A percentile compares a stretch with the other conserved stretches of the same genome.
Conservation (phyloP, 2,797 vertebrate species). For the Merluccius polli region DNA sequence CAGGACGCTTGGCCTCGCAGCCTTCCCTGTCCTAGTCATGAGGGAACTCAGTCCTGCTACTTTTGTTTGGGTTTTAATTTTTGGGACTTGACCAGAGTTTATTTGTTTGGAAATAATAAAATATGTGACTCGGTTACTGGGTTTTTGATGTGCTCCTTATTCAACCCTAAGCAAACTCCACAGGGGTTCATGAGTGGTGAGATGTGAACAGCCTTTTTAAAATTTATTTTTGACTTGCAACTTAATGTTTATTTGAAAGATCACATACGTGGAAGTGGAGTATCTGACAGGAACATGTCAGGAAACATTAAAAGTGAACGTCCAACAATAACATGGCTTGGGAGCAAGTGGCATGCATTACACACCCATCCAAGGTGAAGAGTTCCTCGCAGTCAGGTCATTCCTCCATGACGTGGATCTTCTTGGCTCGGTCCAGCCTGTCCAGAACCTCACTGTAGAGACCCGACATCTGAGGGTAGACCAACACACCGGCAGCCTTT, state of each 20-base stretch:
- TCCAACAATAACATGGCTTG: slow-evolving; percentile 17
- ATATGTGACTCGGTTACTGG: slow-evolving; percentile 79
- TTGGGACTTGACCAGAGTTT: slow-evolving; percentile 81
- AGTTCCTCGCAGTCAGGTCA: slow-evolving; percentile 28
- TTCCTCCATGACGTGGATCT: slow-evolving; percentile 62
- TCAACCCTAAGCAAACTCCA: slow-evolving; percentile 36
- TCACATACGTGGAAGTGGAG: slow-evolving; percentile 2
- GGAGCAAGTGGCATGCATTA: not conserved
- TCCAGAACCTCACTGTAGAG: slow-evolving; percentile 83
- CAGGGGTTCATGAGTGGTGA: not conserved
- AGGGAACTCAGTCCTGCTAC: slow-evolving; percentile 71
- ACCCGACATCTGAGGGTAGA: slow-evolving; percentile 76
- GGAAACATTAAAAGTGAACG: slow-evolving; percentile 7
- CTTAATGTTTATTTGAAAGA: not conserved
- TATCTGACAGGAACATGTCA: slow-evolving; percentile 13
- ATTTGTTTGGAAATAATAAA: slow-evolving; percentile 83
- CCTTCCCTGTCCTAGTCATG: slow-evolving; percentile 74
- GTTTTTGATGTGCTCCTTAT: slow-evolving; percentile 70
- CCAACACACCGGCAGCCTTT: slow-evolving; percentile 17
- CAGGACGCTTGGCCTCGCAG: slow-evolving; percentile 68
- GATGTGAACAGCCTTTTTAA: not conserved
- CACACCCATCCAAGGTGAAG: not conserved
- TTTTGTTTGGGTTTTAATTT: slow-evolving; percentile 69
- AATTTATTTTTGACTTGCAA: not conserved
- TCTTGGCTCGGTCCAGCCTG: slow-evolving; percentile 75